Conservation (phyloP, 1,140 invertebrate genomes). For the Eupeodes corollae region DNA sequence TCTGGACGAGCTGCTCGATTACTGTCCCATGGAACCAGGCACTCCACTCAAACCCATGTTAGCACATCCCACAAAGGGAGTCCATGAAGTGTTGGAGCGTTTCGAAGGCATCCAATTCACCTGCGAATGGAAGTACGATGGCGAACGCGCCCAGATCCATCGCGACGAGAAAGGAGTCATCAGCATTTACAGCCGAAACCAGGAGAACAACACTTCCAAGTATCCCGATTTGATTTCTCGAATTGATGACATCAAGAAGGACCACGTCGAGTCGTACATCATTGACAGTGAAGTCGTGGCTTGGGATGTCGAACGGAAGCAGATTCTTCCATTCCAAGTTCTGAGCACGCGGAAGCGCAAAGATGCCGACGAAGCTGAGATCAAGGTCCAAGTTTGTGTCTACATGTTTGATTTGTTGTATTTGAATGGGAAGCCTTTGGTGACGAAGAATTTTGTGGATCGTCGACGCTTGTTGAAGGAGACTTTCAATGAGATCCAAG, state of each 20-base stretch:
- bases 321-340: constrained; percentile 95
- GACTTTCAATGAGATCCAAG: constrained; percentile 66
- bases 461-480: constrained; percentile 63
- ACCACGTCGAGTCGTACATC: constrained; percentile 70
- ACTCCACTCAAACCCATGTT: constrained; percentile 97
- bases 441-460: constrained; percentile 64
- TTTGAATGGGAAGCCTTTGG: constrained; percentile 81
- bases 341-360: constrained; percentile 93
- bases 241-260: constrained; percentile 48
- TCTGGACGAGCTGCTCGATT: constrained; percentile 60
- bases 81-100: constrained; percentile 77
- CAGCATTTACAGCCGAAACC: constrained; percentile 89
- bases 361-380: constrained; percentile 77
- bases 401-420: constrained; percentile 97
- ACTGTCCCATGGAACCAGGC: constrained; percentile 84
- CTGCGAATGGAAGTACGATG: constrained; percentile 99
- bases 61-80: constrained; percentile 92
- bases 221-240: constrained; percentile 91
- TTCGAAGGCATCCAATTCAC: constrained; percentile 92
- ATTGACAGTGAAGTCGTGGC: constrained; percentile 96
- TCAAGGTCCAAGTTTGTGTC: constrained; percentile 95
- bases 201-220: constrained; percentile 95
- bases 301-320: constrained; percentile 80
- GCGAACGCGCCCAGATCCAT: constrained; percentile 94
- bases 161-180: constrained; percentile 55